Conservation (phyloP, 2,113 vertebrate genomes). For the Monopterus albus region DNA sequence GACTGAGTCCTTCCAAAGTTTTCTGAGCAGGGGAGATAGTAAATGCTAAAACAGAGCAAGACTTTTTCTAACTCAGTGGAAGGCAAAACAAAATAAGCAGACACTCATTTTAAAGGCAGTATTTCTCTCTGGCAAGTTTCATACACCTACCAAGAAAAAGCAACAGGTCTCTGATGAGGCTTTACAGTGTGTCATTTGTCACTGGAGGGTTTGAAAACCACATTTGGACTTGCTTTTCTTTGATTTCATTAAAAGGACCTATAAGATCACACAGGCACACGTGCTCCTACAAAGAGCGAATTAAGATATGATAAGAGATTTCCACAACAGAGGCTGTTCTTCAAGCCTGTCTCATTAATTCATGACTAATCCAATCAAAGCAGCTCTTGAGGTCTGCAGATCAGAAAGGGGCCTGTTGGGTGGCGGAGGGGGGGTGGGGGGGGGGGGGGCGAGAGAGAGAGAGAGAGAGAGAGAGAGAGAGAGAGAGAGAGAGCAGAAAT, state of each 20-base stretch:
- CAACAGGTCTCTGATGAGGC: conserved; percentile 37
- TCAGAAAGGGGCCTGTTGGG: no score
- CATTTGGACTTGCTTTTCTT: conserved; percentile 14
- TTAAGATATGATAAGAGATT: conserved; percentile 78
- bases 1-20: conserved; percentile 61
- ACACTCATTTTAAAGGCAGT: not conserved
- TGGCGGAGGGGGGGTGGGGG: conserved; percentile 59
- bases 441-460: not conserved
- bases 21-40: conserved; percentile 16
- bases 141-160: conserved; percentile 4
- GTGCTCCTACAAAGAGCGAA: conserved; percentile 66
- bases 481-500: conserved; percentile 2
- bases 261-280: conserved; percentile 57
- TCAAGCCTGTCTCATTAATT: conserved; percentile 81
- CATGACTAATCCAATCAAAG: conserved; percentile 81
- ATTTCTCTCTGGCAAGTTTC: not conserved
- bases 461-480: conserved; percentile 1
- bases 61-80: conserved; percentile 29
- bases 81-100: conserved; percentile 16
- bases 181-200: not conserved
- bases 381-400: conserved; percentile 75
- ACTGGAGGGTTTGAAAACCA: conserved; percentile 1
- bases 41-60: conserved; percentile 25
- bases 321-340: conserved; percentile 76
- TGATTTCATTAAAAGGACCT: conserved; percentile 45